Conservation (phyloP, 2,113 vertebrate genomes). For the Colius striatus region DNA sequence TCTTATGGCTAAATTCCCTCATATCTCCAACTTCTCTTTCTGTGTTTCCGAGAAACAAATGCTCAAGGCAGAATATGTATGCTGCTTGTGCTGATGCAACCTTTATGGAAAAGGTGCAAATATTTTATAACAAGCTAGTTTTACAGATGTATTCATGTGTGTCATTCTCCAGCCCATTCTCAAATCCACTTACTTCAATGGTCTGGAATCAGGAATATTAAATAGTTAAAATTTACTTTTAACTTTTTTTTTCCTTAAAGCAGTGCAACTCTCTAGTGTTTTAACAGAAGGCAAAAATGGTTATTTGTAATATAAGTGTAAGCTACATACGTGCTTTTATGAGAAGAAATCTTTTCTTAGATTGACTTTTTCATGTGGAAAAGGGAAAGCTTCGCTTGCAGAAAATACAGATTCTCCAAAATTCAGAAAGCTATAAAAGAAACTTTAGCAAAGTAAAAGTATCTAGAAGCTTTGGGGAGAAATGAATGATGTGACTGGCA, state of each 20-base stretch:
- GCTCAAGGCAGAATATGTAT: constrained; percentile 29
- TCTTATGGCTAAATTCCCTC: constrained; percentile 44
- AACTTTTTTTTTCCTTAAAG: not conserved
- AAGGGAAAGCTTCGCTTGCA: not conserved
- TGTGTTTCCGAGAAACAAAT: constrained; percentile 28
- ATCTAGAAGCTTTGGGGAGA: constrained; percentile 47
- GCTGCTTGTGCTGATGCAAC: not conserved
- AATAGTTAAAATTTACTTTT: not conserved
- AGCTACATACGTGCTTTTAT: not conserved
- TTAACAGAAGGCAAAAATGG: not conserved
- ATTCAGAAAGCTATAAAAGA: not conserved
- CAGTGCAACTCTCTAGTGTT: not conserved
- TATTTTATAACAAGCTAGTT: not conserved
- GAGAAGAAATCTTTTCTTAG: not conserved
- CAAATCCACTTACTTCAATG: not conserved
- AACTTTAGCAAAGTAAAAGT: constrained; percentile 51
- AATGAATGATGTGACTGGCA: constrained; percentile 55
- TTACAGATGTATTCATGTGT: not conserved
- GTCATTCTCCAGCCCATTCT: not conserved
- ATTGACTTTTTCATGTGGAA: not conserved
- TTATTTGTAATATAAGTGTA: not conserved
- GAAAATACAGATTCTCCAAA: constrained; percentile 29
- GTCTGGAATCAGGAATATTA: not conserved
- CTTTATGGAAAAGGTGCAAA: constrained; percentile 4
- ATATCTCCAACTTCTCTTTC: constrained; percentile 25